Conservation (phyloP, 2,113 vertebrate genomes). For the Phyllopteryx taeniolatus region DNA sequence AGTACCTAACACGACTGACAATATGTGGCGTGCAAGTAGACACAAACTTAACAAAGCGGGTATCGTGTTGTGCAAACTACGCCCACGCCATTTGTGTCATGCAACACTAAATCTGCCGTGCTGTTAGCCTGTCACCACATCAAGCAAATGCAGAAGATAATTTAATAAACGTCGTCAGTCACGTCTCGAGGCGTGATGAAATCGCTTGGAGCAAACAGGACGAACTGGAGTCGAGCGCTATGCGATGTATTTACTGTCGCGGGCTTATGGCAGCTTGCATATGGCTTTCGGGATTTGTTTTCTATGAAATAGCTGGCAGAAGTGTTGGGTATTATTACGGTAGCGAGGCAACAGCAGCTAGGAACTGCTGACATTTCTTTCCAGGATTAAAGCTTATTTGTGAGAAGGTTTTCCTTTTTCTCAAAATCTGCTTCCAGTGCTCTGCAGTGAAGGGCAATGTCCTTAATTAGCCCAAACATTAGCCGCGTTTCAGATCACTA, state of each 20-base stretch:
- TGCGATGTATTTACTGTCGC: not conserved
- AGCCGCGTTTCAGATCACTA: slow-evolving; percentile 43
- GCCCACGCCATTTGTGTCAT: not conserved
- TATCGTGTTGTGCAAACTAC: not conserved
- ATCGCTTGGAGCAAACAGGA: not conserved
- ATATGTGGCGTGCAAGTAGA: not conserved
- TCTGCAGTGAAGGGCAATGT: slow-evolving; percentile 20
- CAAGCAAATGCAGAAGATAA: not conserved
- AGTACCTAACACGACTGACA: not conserved
- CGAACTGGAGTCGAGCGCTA: not conserved
- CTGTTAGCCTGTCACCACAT: slow-evolving; percentile 1
- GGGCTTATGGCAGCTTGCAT: not conserved
- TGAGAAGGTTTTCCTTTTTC: slow-evolving; percentile 37
- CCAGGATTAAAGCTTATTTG: slow-evolving; percentile 8
- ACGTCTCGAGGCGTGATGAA: not conserved
- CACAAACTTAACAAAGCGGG: not conserved
- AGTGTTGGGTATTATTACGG: not conserved
- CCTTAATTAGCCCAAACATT: slow-evolving; percentile 59
- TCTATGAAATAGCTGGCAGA: not conserved
- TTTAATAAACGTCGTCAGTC: not conserved
- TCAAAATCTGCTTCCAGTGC: slow-evolving; percentile 18
- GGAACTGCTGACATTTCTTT: slow-evolving; percentile 22
- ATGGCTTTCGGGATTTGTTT: too few species aligned
- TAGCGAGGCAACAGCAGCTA: slow-evolving; percentile 6
- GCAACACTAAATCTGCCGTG: not conserved